Base-by-base conservation (phyloP, 2,113 vertebrate genomes). In the Gopherus flavomarginatus region DNA sequence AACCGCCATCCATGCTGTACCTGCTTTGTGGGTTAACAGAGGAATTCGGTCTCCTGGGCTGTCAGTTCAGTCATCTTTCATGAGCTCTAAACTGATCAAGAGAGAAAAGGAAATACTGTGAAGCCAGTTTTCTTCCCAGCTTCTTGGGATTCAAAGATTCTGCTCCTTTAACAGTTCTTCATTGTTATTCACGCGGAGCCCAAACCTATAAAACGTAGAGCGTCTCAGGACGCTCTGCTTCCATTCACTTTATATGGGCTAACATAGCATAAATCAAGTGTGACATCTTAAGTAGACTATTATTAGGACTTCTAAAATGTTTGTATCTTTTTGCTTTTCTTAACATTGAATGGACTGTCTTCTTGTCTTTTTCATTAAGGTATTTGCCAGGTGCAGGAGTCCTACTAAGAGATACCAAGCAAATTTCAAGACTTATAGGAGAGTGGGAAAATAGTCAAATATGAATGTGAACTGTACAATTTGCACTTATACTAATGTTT, bases 181-280 rank as follows among this genome's bases (percentile, higher is more conserved):
- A 47, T 65, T 97, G 92, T 38, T 97, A 96, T 95, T 90, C n/a
- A 65, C 54, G 83, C 94, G 90, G 90, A 86, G 54, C 56, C 47
- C 90, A 91, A 80, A 47, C 62, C 11, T 1, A 54, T 88, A 96
- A 47, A 27, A 49, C 83, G 50, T n/a, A 92, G 26, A 92, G 47
- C 16, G 7, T 52, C 87, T 38, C 42, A 54, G 81, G 79, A 90
- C 26, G 49, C 53, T 84, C 85, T 89, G 44, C 95, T 97, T 88
- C 94, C 87, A 86, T 93, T 95, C 95, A 50, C 75, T 90, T 93
- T 95, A 86, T 92, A 3, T 10, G 85, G n/a, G 81, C 7, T 88
- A 85, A 81, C 86, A 85, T 78, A 92, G 59, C 0, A 1, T 13
- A 11, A 88, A 91, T 72, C 12, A 81, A 89, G 38, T 90, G 26